Conservation (phyloP, 2,888 invertebrate genomes). For the Cephus pygmeus region DNA sequence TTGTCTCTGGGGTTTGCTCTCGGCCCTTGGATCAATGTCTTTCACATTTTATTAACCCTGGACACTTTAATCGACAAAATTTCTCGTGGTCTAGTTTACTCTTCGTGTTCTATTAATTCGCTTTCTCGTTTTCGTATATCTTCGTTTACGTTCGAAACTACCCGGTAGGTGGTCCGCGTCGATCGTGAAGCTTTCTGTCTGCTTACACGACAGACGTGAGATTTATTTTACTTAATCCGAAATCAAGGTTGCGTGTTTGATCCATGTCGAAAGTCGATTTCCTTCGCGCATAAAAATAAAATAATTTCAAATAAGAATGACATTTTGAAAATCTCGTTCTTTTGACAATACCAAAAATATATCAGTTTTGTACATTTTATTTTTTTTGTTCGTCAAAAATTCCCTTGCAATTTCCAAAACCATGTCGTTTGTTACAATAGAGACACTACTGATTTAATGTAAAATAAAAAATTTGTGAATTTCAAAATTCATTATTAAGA, state of each 20-base stretch:
- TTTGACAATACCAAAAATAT: not conserved
- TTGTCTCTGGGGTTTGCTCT: not conserved
- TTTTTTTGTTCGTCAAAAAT: too few relatives aligned
- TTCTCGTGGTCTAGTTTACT: not conserved
- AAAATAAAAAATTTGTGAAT: too few relatives aligned
- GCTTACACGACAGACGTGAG: not conserved
- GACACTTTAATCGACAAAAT: not conserved
- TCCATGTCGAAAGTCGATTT: not conserved
- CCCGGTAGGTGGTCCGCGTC: not conserved
- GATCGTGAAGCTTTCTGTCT: not conserved
- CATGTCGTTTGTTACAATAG: too few relatives aligned
- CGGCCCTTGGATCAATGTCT: not conserved
- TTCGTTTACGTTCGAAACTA: not conserved
- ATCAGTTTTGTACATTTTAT: too few relatives aligned
- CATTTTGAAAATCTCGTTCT: not conserved
- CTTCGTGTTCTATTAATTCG: not conserved
- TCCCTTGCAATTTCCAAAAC: too few relatives aligned
- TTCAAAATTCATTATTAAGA: too few relatives aligned
- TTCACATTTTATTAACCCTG: not conserved
- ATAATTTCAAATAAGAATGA: not conserved
- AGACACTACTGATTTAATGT: too few relatives aligned
- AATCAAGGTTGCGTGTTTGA: not conserved
- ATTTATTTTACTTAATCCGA: not conserved
- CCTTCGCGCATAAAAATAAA: not conserved
- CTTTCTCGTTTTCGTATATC: not conserved